Conservation (phyloP, 2,888 invertebrate genomes). For the Drosophila rubida region DNA sequence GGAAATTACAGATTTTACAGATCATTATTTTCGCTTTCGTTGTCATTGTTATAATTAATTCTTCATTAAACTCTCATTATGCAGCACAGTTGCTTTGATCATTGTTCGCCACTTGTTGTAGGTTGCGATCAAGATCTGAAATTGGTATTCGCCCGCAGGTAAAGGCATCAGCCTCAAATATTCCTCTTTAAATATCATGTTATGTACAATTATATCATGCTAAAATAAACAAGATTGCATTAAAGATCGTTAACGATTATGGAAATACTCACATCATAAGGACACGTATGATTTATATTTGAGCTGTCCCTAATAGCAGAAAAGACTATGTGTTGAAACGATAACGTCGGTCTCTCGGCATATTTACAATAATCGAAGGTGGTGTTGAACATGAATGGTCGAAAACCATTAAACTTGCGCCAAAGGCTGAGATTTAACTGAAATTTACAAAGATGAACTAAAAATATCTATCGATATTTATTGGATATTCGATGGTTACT, state of each 20-base stretch:
- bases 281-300: slow-evolving; percentile 35
- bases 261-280: slow-evolving; percentile 5
- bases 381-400: neutral
- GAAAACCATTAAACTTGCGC: neutral
- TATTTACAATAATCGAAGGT: neutral
- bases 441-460: neutral
- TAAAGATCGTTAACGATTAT: neutral
- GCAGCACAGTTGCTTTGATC: neutral
- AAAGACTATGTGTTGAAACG: neutral
- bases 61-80: slow-evolving; percentile 6
- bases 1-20: too few relatives aligned
- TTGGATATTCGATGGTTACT: neutral
- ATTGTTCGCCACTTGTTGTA: slow-evolving; percentile 11
- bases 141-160: slow-evolving; percentile 27
- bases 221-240: neutral
- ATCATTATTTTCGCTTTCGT: neutral
- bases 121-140: neutral
- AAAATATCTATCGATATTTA: neutral
- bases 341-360: neutral
- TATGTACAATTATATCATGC: slow-evolving; percentile 18
- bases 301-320: neutral
- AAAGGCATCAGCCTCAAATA: slow-evolving; percentile 6
- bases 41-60: neutral
- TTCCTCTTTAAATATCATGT: slow-evolving; percentile 11
- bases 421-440: neutral